Evolutionary conservation across 2,888 invertebrate species (phyloP), one percentile per base, ranked within the genome.

Genomic region (Listrodromus nycthemerus): DNA sequence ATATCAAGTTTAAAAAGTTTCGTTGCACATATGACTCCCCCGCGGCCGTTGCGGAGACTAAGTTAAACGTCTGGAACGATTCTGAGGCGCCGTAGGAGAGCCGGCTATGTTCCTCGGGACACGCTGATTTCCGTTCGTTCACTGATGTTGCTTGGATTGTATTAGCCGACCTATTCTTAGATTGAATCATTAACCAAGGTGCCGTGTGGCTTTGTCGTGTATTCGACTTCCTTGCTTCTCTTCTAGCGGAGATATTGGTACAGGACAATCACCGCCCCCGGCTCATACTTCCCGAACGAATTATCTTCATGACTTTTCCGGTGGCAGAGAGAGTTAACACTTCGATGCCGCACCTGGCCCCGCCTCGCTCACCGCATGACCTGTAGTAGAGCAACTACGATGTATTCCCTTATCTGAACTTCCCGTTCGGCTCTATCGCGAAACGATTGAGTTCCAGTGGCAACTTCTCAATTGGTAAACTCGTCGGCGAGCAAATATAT

Each of bases 181-280:
- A 89, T 89, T 89, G 88, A 89, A 84, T 89, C 88, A 86, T 89
- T 89, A 89, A 87, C 87, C 86, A 88, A 73, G 58, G 84, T 37
- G 19, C 45, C 85, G 78, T 85, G 55, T 24, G 58, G 41, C 24
- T 58, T 45, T 37, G 16, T 41, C 41, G 41, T 27, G 41, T 27
- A 73, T 58, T 73, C 21, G 27, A n/a, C 13, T 58, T 61, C 24
- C 19, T 41, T 45, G 27, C 48, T 52, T 8, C 24, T 52, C 10
- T n/a, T 19, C 27, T 52, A 0, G 13, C 33, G 19, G 16, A 16
- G 10, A 37, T 19, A 50, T 33, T 13, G 19, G 52, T 33, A 3
- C 10, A 33, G 2, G 19, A 3, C 85, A 83, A 79, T 45, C 41
- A 16, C 41, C 82, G 74, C 83, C 83, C 82, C 86, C 87, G 88